Evolutionary conservation across 2,888 invertebrate genomes (phyloP).

Genomic region (Eupithecia subumbrata): DNA sequence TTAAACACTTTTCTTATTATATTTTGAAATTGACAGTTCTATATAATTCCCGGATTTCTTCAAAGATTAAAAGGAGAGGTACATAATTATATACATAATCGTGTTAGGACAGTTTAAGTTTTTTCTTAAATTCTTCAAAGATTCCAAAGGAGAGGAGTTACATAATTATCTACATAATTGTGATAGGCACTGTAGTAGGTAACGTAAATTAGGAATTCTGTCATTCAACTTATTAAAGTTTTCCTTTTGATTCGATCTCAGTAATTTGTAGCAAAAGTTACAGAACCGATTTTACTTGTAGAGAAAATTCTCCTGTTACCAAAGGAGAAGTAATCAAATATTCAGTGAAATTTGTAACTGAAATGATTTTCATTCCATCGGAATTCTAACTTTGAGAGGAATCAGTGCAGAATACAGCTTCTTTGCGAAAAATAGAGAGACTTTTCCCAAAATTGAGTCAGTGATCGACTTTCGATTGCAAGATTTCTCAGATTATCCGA

Average conservation of each 20-base stretch:
- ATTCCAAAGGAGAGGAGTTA: background rate
- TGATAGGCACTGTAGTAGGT: too few relatives aligned
- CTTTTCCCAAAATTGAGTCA: background rate
- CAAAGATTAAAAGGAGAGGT: background rate
- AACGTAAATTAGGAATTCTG: background rate
- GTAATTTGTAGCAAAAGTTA: conserved; percentile 18
- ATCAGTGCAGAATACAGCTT: background rate
- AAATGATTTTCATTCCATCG: background rate
- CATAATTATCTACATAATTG: background rate
- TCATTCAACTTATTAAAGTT: conserved; percentile 19
- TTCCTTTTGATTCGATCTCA: conserved; percentile 3
- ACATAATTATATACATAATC: background rate
- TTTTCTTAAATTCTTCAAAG: background rate
- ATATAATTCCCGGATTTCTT: background rate
- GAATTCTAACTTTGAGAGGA: background rate
- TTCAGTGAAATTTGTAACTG: background rate
- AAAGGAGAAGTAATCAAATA: conserved; percentile 15
- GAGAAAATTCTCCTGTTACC: background rate
- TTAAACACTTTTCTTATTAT: background rate
- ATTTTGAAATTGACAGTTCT: too few relatives aligned
- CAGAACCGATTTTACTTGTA: background rate
- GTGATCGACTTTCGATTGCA: background rate
- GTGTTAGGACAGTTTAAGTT: too few relatives aligned
- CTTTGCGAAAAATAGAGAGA: background rate
- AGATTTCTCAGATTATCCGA: background rate